These are phyloP conservation scores for Limnephilus lunatus DNA, from an alignment of 2,888 invertebrate species.

Conservation along the genomic window DNA sequence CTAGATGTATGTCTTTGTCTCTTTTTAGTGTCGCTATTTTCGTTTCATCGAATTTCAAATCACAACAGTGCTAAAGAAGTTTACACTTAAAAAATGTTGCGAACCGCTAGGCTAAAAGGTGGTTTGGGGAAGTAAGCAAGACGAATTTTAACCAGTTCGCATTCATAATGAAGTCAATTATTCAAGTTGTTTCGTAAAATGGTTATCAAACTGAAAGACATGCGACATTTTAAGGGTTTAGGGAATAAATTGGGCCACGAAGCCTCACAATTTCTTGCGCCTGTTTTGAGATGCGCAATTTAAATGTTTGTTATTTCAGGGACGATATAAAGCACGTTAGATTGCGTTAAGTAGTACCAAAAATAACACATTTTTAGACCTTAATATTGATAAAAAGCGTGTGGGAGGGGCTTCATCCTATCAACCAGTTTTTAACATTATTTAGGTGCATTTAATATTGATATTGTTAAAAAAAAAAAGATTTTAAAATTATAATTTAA, in stretches of 20 bases:
- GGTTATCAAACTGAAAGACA: conserved; percentile 40
- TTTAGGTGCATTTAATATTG: too few species aligned
- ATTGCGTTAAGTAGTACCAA: not conserved
- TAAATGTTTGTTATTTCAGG: not conserved
- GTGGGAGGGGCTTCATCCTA: too few species aligned
- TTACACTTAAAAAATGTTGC: not conserved
- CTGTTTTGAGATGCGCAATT: not conserved
- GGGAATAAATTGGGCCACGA: not conserved
- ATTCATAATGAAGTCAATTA: conserved; percentile 49
- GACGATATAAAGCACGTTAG: not conserved
- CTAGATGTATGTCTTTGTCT: too few species aligned
- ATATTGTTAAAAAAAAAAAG: too few species aligned
- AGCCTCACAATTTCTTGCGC: conserved; percentile 2
- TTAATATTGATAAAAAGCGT: too few species aligned
- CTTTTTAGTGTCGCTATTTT: too few species aligned
- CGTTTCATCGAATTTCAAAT: too few species aligned
- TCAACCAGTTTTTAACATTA: too few species aligned
- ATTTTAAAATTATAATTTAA: too few species aligned
- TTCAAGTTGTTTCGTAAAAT: conserved; percentile 36
- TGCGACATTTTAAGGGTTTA: conserved; percentile 9
- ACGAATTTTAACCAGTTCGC: conserved; percentile 11
- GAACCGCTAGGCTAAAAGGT: not conserved
- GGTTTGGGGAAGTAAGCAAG: not conserved
- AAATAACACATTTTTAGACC: not conserved
- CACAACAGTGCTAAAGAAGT: too few species aligned